Conservation (phyloP, 2,888 invertebrate species). For the Lithophane leautieri region DNA sequence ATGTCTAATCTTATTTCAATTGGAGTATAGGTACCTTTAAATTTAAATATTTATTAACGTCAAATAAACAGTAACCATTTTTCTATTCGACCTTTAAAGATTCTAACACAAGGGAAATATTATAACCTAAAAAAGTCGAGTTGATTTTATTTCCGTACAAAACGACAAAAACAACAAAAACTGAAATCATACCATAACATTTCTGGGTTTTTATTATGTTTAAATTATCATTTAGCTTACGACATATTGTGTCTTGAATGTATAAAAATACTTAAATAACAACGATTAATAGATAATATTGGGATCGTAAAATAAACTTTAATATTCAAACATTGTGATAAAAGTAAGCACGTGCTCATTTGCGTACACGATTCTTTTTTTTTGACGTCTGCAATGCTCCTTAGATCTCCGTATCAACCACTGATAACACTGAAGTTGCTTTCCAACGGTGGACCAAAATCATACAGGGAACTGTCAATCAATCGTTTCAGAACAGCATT, state of each 20-base stretch:
- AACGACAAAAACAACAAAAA: background rate
- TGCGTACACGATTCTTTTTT: too few species aligned
- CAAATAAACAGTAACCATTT: background rate
- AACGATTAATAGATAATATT: slow-evolving; percentile 13
- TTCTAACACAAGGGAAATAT: background rate
- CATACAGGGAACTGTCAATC: too few species aligned
- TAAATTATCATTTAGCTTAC: background rate
- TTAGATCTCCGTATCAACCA: too few species aligned
- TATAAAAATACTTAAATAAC: slow-evolving; percentile 21
- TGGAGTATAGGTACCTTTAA: too few species aligned
- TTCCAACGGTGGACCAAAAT: too few species aligned
- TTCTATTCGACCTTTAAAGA: background rate
- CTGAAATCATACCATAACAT: background rate
- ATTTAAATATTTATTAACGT: too few species aligned
- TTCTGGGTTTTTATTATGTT: slow-evolving; percentile 3
- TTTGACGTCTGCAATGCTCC: too few species aligned
- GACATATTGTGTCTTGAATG: background rate
- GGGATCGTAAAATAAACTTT: slow-evolving; percentile 29
- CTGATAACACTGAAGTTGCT: too few species aligned
- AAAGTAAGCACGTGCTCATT: slow-evolving; percentile 12
- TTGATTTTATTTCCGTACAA: background rate
- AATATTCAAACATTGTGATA: slow-evolving; percentile 8
- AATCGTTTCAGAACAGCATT: too few species aligned
- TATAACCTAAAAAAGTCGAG: background rate
- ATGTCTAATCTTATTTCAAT: too few species aligned